phyloP scores from a whole-genome alignment of 2,797 vertebrate species.

The Okamejei kenojei region DNA sequence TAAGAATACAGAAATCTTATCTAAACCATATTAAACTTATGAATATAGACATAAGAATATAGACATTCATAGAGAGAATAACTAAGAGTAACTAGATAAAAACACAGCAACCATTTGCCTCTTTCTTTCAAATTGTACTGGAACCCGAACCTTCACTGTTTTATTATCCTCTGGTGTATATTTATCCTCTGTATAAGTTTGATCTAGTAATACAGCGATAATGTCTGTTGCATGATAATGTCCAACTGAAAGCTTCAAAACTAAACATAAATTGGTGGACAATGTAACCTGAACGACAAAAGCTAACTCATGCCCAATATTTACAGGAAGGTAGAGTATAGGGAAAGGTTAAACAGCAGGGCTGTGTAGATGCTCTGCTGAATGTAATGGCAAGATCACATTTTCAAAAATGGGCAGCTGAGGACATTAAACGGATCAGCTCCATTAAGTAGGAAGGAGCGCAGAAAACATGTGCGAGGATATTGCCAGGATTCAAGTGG shows the following conservation, averaged over 20 bases:
- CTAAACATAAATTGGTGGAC: background rate
- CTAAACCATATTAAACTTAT: background rate
- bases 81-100: background rate
- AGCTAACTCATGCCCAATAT: background rate
- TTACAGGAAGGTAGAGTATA: no score
- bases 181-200: background rate
- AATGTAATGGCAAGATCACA: no score
- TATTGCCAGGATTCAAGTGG: no score
- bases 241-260: background rate
- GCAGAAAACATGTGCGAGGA: no score
- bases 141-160: background rate
- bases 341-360: no score
- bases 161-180: background rate
- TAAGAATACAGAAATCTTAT: background rate
- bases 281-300: background rate
- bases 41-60: background rate
- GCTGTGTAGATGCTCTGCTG: no score
- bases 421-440: no score
- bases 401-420: no score
- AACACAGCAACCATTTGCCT: background rate
- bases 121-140: background rate
- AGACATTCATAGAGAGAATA: background rate
- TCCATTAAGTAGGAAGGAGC: no score
- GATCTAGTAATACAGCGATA: background rate
- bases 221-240: background rate